Base-by-base conservation (phyloP, 2,888 invertebrate genomes). In the Synergus itoensis region DNA sequence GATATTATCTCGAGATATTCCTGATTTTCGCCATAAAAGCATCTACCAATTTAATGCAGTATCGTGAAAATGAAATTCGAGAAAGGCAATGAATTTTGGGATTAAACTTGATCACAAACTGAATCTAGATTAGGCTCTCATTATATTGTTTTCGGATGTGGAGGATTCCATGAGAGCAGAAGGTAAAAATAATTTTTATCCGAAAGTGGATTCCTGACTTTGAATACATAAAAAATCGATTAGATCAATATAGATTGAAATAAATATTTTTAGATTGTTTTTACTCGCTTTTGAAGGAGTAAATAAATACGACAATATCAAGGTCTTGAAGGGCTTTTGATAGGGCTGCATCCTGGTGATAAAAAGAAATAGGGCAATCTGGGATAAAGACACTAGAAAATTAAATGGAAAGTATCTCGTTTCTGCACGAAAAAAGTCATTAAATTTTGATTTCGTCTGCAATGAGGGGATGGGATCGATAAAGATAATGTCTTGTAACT, bases 321-420 rank as follows among this genome's bases (percentile, higher is more conserved):
- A 45, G 14, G 3, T 28, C 12, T 45, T 69, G 21, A 45, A 45
- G 45, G 21, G 16, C 28, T 45, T 69, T 28, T 28, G 12, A 18
- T 7, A 21, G 18, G 21, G 43, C 41, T 67, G 18, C 43, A 69
- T 48, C n/a, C 3, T 21, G 9, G 45, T 48, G 45, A 69, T 69
- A 69, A 69, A 69, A 65, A 69, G 40, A 43, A 69, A 69, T 69
- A 69, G 67, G 45, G 8, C 43, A 69, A n/a, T 18, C 67, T 69
- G 28, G 14, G 21, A 53, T 53, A 53, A 53, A n/a, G 53, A 21
- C 9, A 45, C 8, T 36, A 28, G 21, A 18, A 48, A 45, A 28
- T 69, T 21, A 21, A 18, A 48, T 48, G 43, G 67, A 69, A 45
- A 45, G 8, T 14, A 1, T 9, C 16, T 4, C 18, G 18, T 69